Evolutionary conservation across 2,113 vertebrate genomes (phyloP).

Genomic region (Chitala chitala): DNA sequence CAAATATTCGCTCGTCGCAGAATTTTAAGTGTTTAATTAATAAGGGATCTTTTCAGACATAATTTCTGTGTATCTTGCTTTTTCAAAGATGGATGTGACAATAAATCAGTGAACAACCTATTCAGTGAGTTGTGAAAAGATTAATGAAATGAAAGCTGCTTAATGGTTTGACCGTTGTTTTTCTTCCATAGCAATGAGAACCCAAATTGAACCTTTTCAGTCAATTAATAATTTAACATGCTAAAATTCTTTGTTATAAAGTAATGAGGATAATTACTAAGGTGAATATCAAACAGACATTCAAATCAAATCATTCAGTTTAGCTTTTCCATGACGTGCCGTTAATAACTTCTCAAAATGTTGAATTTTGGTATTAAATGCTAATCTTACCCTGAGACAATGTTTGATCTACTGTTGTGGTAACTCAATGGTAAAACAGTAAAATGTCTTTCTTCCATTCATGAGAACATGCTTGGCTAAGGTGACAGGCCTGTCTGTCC

Average conservation of each 20-base stretch:
- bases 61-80: not conserved
- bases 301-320: not conserved
- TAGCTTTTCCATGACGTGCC: not conserved
- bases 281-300: slow-evolving; percentile 1
- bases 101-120: slow-evolving; percentile 3
- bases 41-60: not conserved
- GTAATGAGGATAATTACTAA: slow-evolving; percentile 4
- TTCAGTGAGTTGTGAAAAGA: slow-evolving; percentile 11
- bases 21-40: slow-evolving; percentile 13
- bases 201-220: slow-evolving; percentile 9
- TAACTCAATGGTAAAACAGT: too few relatives aligned
- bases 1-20: not conserved
- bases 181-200: not conserved
- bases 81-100: not conserved
- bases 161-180: slow-evolving; percentile 8
- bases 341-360: not conserved
- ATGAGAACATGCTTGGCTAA: too few relatives aligned
- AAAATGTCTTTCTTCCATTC: too few relatives aligned
- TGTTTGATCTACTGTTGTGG: not conserved
- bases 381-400: too few relatives aligned
- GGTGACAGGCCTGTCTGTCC: too few relatives aligned
- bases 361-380: not conserved
- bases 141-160: not conserved
- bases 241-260: not conserved
- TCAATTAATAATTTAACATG: not conserved